Conservation (phyloP, 2,888 invertebrate species). For the Yponomeuta sedellus region DNA sequence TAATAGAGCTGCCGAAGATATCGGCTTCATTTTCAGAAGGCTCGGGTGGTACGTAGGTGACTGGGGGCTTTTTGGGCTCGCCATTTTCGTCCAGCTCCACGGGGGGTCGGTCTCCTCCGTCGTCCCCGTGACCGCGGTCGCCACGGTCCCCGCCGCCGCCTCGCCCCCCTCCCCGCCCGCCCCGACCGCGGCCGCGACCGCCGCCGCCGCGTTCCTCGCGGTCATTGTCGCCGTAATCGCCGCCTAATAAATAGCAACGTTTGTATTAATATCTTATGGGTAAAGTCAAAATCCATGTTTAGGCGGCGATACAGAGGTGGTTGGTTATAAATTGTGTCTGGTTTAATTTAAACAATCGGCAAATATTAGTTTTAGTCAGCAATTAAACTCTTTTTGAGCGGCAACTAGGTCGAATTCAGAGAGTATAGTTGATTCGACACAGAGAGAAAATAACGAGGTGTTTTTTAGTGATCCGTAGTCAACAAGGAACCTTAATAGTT, state of each 20-base stretch:
- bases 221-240: conserved; percentile 39
- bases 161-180: conserved; percentile 32
- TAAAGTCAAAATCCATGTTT: too few species aligned
- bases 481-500: too few species aligned
- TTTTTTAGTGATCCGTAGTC: too few species aligned
- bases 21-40: conserved; percentile 82
- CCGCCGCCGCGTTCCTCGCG: conserved; percentile 40
- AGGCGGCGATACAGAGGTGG: too few species aligned
- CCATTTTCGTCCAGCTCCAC: conserved; percentile 35
- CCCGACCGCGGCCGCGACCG: conserved; percentile 33
- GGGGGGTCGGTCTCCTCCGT: conserved; percentile 30
- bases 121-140: conserved; percentile 27
- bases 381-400: too few species aligned
- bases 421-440: too few species aligned
- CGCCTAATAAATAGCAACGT: conserved; percentile 15
- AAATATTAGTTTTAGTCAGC: too few species aligned
- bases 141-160: conserved; percentile 25
- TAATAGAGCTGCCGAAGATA: conserved; percentile 81
- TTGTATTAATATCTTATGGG: neutral
- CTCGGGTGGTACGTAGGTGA: conserved; percentile 84
- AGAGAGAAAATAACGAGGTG: too few species aligned
- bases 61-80: conserved; percentile 58
- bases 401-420: too few species aligned
- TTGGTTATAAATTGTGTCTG: too few species aligned
- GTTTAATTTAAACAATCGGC: too few species aligned